These are phyloP conservation scores for Eulemur macaco DNA, from an alignment of 2,113 vertebrate species.

Conservation along the genomic window DNA sequence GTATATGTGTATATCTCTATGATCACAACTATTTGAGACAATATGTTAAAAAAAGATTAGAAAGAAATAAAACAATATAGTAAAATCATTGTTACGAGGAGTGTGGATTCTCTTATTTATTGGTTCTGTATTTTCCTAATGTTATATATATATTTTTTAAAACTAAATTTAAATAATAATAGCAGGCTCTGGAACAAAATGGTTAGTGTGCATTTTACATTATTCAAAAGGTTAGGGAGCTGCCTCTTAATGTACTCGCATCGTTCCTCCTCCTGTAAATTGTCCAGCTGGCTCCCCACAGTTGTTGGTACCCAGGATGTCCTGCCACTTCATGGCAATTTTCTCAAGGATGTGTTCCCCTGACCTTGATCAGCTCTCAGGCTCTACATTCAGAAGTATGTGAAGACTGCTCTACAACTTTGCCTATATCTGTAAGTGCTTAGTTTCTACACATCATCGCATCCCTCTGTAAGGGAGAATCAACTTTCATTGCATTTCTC, in stretches of 20 bases:
- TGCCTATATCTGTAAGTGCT: background rate
- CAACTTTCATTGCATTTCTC: background rate
- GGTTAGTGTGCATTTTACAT: background rate
- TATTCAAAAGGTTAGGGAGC: background rate
- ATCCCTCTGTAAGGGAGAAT: background rate
- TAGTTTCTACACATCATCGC: background rate
- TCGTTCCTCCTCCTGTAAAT: background rate
- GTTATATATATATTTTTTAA: background rate
- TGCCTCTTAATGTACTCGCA: background rate
- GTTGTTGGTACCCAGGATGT: background rate
- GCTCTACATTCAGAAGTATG: background rate
- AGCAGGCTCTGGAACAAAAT: background rate
- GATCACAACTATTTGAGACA: background rate
- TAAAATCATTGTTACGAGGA: background rate
- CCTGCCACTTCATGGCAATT: background rate
- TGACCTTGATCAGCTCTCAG: background rate
- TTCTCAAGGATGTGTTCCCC: background rate
- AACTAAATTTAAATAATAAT: constrained; percentile 28
- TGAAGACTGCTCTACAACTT: background rate
- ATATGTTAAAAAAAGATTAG: background rate
- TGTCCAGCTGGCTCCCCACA: background rate
- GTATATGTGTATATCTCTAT: background rate
- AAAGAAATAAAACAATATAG: background rate
- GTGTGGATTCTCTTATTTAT: background rate
- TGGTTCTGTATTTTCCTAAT: background rate